Evolutionary conservation across 2,113 vertebrate genomes (phyloP).

Genomic region (Labeo catla): DNA sequence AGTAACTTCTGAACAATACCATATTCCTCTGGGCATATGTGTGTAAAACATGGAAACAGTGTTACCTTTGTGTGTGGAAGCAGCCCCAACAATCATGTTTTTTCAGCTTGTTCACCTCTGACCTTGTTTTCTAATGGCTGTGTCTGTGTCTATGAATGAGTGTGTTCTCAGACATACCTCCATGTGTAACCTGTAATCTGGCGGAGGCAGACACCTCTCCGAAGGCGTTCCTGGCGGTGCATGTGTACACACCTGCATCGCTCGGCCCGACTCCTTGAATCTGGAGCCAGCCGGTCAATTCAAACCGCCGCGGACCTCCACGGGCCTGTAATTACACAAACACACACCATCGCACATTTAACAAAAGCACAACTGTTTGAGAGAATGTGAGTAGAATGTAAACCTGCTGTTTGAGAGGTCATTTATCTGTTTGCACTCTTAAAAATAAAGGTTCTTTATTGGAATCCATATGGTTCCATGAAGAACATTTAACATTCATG

Average conservation of each 20-base stretch:
- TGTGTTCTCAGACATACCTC: slow-evolving; percentile 57
- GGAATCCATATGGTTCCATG: background rate
- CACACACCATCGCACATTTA: slow-evolving; percentile 13
- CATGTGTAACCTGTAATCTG: slow-evolving; percentile 58
- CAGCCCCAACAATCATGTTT: slow-evolving; percentile 18
- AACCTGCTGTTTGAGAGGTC: background rate
- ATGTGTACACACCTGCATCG: slow-evolving; percentile 66
- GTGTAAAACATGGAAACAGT: background rate
- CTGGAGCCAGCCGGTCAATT: slow-evolving; percentile 67
- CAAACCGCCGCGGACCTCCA: slow-evolving; percentile 61
- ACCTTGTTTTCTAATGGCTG: slow-evolving; percentile 21
- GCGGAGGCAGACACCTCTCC: slow-evolving; percentile 65
- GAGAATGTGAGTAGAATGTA: background rate
- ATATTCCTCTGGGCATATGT: background rate
- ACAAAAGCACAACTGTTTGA: background rate
- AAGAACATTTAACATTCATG: background rate
- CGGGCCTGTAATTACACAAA: slow-evolving; percentile 60
- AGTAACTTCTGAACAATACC: background rate
- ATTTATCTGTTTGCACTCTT: background rate
- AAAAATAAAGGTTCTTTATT: background rate
- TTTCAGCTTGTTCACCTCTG: slow-evolving; percentile 44
- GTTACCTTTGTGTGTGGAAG: background rate
- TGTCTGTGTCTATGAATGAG: slow-evolving; percentile 25
- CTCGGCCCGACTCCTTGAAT: slow-evolving; percentile 55
- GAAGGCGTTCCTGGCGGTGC: slow-evolving; percentile 62